Evolutionary conservation across 1,140 invertebrate genomes (phyloP).

Genomic region (Sweltsa coloradensis): DNA sequence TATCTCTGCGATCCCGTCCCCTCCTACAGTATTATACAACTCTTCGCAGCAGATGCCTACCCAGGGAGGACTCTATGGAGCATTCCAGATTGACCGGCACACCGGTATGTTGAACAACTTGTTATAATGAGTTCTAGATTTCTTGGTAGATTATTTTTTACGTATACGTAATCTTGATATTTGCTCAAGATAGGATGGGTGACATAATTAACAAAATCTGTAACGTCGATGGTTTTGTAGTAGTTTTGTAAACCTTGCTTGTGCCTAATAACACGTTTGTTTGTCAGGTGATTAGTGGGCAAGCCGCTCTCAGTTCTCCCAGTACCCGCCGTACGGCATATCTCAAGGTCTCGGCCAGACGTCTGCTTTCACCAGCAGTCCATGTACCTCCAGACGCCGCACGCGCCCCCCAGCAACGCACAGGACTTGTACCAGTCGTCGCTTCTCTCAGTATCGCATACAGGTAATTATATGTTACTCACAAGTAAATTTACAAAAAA

Average conservation of each 20-base stretch:
- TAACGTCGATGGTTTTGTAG: no score
- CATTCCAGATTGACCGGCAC: slow-evolving; percentile 49
- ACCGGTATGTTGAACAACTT: slow-evolving; percentile 14
- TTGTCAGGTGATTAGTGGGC: slow-evolving; percentile 30
- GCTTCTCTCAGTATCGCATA: slow-evolving; percentile 57
- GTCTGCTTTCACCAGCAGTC: slow-evolving; percentile 50
- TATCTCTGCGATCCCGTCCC: slow-evolving; percentile 69
- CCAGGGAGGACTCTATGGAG: slow-evolving; percentile 64
- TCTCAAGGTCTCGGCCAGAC: slow-evolving; percentile 28
- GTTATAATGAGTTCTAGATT: slow-evolving; percentile 2
- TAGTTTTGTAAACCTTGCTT: no score
- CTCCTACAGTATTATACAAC: slow-evolving; percentile 64
- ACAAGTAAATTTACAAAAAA: no score
- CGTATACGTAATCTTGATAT: no score
- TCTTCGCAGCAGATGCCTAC: slow-evolving; percentile 54
- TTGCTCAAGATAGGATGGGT: no score
- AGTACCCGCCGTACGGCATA: slow-evolving; percentile 45
- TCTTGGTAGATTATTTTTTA: no score
- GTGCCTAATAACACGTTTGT: no score
- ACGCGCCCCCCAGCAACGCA: slow-evolving; percentile 34
- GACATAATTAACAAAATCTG: no score
- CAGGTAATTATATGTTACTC: slow-evolving; percentile 31
- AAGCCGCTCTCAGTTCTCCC: slow-evolving; percentile 48
- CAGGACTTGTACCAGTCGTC: slow-evolving; percentile 72
- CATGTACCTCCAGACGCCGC: slow-evolving; percentile 46